Base-by-base conservation (phyloP, 2,888 invertebrate genomes). In the Altica lythri region DNA sequence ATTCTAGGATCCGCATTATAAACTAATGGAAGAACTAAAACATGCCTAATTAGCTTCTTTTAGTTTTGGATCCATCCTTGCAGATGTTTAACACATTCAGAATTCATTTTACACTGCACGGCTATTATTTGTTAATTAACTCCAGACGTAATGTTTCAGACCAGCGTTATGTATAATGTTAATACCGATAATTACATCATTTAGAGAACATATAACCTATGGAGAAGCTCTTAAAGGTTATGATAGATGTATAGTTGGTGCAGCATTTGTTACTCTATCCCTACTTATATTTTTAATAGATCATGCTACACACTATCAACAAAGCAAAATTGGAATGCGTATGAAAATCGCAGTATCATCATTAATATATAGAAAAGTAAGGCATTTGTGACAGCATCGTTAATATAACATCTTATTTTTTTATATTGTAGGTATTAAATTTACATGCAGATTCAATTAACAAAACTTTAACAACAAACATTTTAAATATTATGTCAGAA, bases 331-430 rank as follows among this genome's bases (percentile, higher is more conserved):
- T 16, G 45, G 22, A 2, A 12, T 45, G 25, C 32, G 34, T 13
- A 34, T 22, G 4, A 45, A 22, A 44, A 35, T 55, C 9, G 61
- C 59, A 10, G 37, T 55, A 17, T 62, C 60, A 16, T 53, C 57
- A 16, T 57, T 61, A 30, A 44, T 60, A 6, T 48, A 48, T 14
- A 48, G 37, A 27, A 37, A 29, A 25, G 47, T 47, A 43, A 25
- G 42, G 10, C 5, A 42, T 12, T 32, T 3, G 9, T n/a, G n/a
- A n/a, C n/a, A n/a, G n/a, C n/a, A n/a, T n/a, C 8, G 17, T 9
- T 38, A 3, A 18, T 18, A 10, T 18, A 40, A 22, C 12, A 12
- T 22, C n/a, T 22, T 12, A 9, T 10, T 22, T 12, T 8, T 16
- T 13, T 45, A 22, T 27, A 3, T 42, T 42, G 9, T 35, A 50